Base-by-base conservation (phyloP, 2,797 vertebrate genomes). In the Aplochiton taeniatus region DNA sequence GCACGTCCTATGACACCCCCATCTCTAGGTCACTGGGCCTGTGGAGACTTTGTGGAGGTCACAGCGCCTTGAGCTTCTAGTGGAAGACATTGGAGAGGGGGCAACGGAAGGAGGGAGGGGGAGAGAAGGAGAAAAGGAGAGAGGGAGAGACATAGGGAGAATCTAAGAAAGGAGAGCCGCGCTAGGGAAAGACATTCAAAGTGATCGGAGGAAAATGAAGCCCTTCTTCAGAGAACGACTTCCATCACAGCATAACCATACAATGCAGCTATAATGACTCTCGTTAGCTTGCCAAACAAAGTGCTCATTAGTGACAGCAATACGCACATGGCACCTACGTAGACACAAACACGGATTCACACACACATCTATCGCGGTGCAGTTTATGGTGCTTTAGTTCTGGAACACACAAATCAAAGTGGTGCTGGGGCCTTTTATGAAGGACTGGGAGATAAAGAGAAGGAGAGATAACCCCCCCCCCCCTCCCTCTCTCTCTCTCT, bases 1-100 rank as follows among this genome's bases (percentile, higher is more conserved):
- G 85, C 71, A 72, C 80, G 77, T 85, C 84, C 82, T 87, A 31
- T 74, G 86, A 89, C 81, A 82, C 77, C 68, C 58, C 31, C n/a
- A 46, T 74, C 85, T 85, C 81, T 85, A 88, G 88, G 86, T 89
- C 86, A 80, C 67, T 65, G 45, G 81, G 86, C 80, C 86, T 84
- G 77, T 59, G 17, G 86, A 87, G 87, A 90, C 78, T 67, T 63
- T 0, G 75, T 73, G 76, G 85, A 88, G 86, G 87, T 90, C 84
- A 80, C 76, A 18, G 79, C 76, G 77, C 87, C 84, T 81, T 76
- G 72, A 83, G 80, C 76, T 80, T 63, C 65, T 85, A 87, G 88
- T 83, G 80, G 85, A 80, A 60, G 78, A 80, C 79, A 60, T 70
- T 84, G 85, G 86, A 86, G 61, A 71, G 64, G 47, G 70, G n/a